Evolutionary conservation across 2,888 invertebrate species (phyloP).

Genomic region (Cremastinae sp.): DNA sequence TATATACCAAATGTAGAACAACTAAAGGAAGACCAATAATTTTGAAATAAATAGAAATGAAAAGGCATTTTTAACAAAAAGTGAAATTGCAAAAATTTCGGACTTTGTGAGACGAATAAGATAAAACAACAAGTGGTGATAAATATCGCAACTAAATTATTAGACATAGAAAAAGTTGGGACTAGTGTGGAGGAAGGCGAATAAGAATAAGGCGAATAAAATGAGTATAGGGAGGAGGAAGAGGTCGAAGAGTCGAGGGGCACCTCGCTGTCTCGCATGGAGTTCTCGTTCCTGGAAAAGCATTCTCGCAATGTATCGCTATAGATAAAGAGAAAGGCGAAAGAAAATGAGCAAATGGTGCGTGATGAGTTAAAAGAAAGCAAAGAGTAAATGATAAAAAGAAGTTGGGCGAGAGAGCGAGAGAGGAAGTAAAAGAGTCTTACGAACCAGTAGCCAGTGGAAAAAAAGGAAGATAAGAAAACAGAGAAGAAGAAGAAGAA

Average conservation of each 20-base stretch:
- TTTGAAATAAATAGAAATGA: too few species aligned
- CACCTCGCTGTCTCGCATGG: slow-evolving; percentile 34
- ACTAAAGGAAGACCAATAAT: too few species aligned
- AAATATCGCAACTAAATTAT: too few species aligned
- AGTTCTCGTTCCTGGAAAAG: slow-evolving; percentile 21
- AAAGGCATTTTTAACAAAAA: too few species aligned
- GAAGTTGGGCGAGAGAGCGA: slow-evolving; percentile 31
- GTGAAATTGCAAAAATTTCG: too few species aligned
- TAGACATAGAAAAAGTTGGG: slow-evolving; percentile 30
- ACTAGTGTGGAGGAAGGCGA: slow-evolving; percentile 45
- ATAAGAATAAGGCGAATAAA: slow-evolving; percentile 6
- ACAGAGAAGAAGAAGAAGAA: slow-evolving; percentile 33
- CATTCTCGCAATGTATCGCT: slow-evolving; percentile 12
- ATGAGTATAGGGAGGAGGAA: slow-evolving; percentile 13
- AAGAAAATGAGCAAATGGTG: slow-evolving; percentile 12
- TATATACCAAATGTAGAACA: too few species aligned
- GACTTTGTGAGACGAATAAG: too few species aligned
- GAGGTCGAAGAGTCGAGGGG: slow-evolving; percentile 46
- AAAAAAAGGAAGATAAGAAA: slow-evolving; percentile 36
- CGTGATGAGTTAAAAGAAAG: background rate
- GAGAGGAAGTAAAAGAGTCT: slow-evolving; percentile 28
- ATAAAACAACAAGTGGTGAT: too few species aligned
- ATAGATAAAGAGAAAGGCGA: background rate
- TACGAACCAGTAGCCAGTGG: slow-evolving; percentile 35
- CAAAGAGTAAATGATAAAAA: slow-evolving; percentile 25